Evolutionary conservation across 2,797 vertebrate species (phyloP), one percentile per base, ranked within the genome.

Genomic region (Synaphobranchus kaupii): DNA sequence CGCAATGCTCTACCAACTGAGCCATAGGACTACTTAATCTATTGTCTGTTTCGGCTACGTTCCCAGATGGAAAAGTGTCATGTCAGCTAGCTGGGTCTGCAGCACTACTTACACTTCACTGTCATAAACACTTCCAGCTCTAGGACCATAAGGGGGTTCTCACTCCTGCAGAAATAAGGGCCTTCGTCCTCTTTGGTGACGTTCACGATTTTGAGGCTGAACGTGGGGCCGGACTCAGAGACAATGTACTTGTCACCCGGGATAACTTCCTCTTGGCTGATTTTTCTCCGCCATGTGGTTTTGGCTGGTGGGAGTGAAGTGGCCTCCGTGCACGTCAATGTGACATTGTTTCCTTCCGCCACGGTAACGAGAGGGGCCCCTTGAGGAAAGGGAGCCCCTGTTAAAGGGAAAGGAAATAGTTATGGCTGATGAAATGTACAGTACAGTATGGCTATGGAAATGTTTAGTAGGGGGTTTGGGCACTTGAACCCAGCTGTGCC

Each of bases 161-260:
- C 96, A 0, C 97, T 97, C 92, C 93, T 96, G 95, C 98, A 99
- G 93, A 96, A 89, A 1, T 97, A 99, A 88, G 94, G 88, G 68
- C 97, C 98, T 0, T 96, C 94, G 0, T 99, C 98, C 1, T 93
- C 92, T 83, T 94, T 94, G 90, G 95, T 97, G 92, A 98, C 92
- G 93, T 98, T 98, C 86, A 2, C 68, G 88, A 99, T 98, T 83
- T 96, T 97, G 88, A 99, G 97, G 4, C 48, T 94, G 84, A 96
- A 91, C 48, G 52, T 31, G 0, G 92, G 92, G 1, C 93, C 95
- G 0, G 94, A 87, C 76, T 93, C 92, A 1, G 87, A 0, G 22
- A 98, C 88, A 22, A 93, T 52, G 68, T 97, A 96, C 91, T 95
- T 98, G 0, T 93, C 88, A 0, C 93, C 93, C 0, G 96, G 86